Evolutionary conservation across 2,888 invertebrate genomes (phyloP), one percentile per base, ranked within the genome.

Genomic region (Tipula lateralis): DNA sequence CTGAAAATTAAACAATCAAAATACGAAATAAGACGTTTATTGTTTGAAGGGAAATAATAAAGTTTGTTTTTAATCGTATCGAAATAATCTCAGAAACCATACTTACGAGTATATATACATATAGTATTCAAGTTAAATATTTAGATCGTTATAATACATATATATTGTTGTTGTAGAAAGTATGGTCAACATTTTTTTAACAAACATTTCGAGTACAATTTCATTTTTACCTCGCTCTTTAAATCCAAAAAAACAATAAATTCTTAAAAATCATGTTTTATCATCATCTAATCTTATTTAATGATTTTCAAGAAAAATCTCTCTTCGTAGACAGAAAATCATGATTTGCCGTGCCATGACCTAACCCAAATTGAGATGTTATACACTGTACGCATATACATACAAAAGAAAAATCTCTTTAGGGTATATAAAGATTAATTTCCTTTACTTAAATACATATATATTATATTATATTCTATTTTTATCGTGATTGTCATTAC

Each of bases 1-100:
- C 66, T 66, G 24, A 66, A n/a, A 66, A 66, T 66, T 66, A 66
- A 66, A 66, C 66, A 66, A 66, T 66, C 19, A 66, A 66, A 39
- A 7, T 24, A 66, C 9, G 24, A 24, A 24, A 66, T 66, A 9
- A 24, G 9, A 66, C 7, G 9, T 13, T 44, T 19, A 16, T 66
- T 66, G 24, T 66, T n/a, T 66, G 12, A 66, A 24, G 9, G 7
- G 12, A 19, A 24, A 66, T 66, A 19, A 9, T 66, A 66, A 66
- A 24, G 19, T 24, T 13, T 2, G 24, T 66, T 16, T 50, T 50
- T 50, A 66, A 66, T 66, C 19, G 1, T 66, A 66, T 24, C 66
- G 24, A 7, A 19, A 66, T 66, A 16, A 66, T 66, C 66, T 66
- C 5, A 16, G 24, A 24, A 9, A n/a, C 2, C 24, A 66, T 9